phyloP scores from a whole-genome alignment of 2,113 vertebrate species.

The Istiophorus platypterus region DNA sequence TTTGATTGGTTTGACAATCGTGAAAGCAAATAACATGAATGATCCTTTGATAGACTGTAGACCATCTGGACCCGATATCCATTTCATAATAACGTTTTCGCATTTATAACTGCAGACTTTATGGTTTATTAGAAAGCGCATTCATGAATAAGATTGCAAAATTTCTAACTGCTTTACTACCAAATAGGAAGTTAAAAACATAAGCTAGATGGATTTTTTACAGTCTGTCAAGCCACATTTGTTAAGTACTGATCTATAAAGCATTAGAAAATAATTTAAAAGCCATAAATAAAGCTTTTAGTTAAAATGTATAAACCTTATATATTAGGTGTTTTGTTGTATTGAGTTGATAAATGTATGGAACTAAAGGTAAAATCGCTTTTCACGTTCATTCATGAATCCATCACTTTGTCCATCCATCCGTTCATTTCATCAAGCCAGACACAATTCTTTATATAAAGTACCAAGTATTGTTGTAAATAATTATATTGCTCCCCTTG shows the following conservation, averaged over 20 bases:
- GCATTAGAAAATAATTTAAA: conserved; percentile 23
- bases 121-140: not conserved
- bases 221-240: not conserved
- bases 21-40: too few species aligned
- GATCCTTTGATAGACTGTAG: too few species aligned
- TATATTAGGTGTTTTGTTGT: not conserved
- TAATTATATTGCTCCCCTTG: not conserved
- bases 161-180: not conserved
- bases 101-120: not conserved
- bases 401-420: conserved; percentile 52
- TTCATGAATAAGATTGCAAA: not conserved
- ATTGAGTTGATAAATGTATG: conserved; percentile 8
- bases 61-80: too few species aligned
- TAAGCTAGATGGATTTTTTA: not conserved
- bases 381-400: conserved; percentile 48
- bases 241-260: not conserved
- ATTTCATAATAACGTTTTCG: too few species aligned
- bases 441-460: conserved; percentile 11
- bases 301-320: not conserved
- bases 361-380: conserved; percentile 1
- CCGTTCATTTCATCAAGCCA: conserved; percentile 19
- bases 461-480: conserved; percentile 39
- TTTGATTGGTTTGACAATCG: too few species aligned
- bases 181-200: not conserved
- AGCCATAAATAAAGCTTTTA: not conserved